phyloP scores from a whole-genome alignment of 2,888 invertebrate species.

The Megamerina dolium region DNA sequence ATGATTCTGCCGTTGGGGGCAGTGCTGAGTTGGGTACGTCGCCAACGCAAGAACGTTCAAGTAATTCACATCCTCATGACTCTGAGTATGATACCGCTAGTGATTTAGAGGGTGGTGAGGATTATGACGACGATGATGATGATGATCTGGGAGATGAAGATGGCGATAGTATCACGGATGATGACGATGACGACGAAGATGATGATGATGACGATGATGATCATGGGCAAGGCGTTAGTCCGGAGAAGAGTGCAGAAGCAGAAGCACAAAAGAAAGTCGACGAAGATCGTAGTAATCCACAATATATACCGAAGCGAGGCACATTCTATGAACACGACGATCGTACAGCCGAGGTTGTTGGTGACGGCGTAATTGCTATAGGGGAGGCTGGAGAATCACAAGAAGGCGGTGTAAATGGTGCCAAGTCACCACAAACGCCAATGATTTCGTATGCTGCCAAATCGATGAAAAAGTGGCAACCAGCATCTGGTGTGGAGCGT shows the following conservation, averaged over 20 bases:
- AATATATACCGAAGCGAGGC: conserved; percentile 93
- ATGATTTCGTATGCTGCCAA: conserved; percentile 44
- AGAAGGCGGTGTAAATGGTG: conserved; percentile 19
- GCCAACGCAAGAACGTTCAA: conserved; percentile 42
- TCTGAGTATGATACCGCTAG: conserved; percentile 51
- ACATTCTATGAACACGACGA: conserved; percentile 97
- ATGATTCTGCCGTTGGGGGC: conserved; percentile 17
- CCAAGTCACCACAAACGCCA: conserved; percentile 35
- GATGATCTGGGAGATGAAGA: conserved; percentile 27
- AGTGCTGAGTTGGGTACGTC: conserved; percentile 38
- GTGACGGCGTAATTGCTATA: conserved; percentile 13
- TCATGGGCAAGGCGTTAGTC: conserved; percentile 57
- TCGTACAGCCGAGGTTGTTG: conserved; percentile 57
- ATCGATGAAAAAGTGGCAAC: conserved; percentile 48
- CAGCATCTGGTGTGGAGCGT: conserved; percentile 53
- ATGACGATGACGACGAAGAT: conserved; percentile 32
- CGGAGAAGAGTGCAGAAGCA: conserved; percentile 55
- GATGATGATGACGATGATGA: conserved; percentile 36
- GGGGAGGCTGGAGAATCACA: conserved; percentile 11
- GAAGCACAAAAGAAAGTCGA: conserved; percentile 72
- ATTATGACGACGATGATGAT: conserved; percentile 39
- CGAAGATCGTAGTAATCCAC: conserved; percentile 92
- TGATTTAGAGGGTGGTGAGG: conserved; percentile 46
- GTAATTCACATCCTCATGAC: conserved; percentile 48
- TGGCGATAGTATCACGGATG: conserved; percentile 31